A percentile compares a stretch with the other conserved stretches of the same genome.
These are phyloP conservation scores for Grus americana DNA, from an alignment of 2,113 vertebrate genomes.

Conservation along the genomic window DNA sequence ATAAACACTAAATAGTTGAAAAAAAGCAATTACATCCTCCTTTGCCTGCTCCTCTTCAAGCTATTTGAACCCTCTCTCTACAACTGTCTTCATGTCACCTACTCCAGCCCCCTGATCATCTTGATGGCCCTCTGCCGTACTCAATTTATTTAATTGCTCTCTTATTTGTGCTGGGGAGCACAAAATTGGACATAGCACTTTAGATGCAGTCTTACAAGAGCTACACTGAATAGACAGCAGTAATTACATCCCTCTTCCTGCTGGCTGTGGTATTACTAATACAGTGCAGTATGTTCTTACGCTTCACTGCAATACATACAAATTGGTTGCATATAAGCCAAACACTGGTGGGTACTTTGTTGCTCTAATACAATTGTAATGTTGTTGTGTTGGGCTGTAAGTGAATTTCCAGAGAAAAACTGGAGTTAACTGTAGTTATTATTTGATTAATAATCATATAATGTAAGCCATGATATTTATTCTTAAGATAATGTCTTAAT, in stretches of 20 bases:
- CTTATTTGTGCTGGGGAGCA: background rate
- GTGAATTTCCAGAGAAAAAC: background rate
- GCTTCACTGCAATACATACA: background rate
- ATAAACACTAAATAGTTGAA: background rate
- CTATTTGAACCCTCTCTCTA: background rate
- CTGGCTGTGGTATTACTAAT: background rate
- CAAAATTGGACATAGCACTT: background rate
- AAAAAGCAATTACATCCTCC: background rate
- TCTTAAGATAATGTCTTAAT: background rate
- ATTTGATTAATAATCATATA: background rate
- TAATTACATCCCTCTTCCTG: background rate
- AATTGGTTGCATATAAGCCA: background rate
- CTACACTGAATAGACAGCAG: background rate
- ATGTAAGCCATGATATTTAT: background rate
- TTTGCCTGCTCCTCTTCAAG: background rate
- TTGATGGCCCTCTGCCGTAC: background rate
- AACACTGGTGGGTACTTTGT: background rate
- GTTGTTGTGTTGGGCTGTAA: background rate
- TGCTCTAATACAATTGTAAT: background rate
- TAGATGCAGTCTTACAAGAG: background rate
- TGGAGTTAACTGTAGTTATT: background rate
- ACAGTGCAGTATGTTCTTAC: background rate
- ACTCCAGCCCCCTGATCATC: rapidly evolving
- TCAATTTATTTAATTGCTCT: background rate
- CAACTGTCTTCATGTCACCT: background rate